Evolutionary conservation across 2,797 vertebrate genomes (phyloP).

Genomic region (Sphenodon punctatus): DNA sequence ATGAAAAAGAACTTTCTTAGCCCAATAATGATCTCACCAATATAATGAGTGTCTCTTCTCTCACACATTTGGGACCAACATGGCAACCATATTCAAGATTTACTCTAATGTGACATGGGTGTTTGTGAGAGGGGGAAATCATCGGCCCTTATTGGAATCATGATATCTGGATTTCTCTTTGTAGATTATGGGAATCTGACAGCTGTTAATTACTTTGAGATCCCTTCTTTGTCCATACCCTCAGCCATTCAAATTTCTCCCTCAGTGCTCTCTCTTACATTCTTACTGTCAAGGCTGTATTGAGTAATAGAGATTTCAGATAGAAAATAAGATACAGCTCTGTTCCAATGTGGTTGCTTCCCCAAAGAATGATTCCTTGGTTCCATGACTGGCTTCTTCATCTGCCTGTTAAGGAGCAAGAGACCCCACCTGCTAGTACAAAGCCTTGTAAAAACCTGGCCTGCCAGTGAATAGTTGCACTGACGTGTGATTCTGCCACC

Average conservation of each 20-base stretch:
- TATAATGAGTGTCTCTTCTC: too few species aligned
- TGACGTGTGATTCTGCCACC: background rate
- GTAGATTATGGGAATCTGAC: too few species aligned
- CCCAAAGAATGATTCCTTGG: constrained; percentile 16
- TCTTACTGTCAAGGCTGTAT: background rate
- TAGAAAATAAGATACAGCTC: background rate
- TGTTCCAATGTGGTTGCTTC: constrained; percentile 25
- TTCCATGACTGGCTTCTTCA: background rate
- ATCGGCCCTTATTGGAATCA: too few species aligned
- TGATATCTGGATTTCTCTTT: too few species aligned
- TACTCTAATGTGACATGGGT: too few species aligned
- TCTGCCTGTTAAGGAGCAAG: background rate
- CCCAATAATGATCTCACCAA: background rate
- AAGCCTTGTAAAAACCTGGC: constrained; percentile 7
- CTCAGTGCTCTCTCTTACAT: background rate
- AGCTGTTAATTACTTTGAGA: too few species aligned
- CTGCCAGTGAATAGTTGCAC: background rate
- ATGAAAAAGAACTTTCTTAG: background rate
- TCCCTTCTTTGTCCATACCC: too few species aligned
- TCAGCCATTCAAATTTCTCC: background rate
- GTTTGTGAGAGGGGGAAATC: too few species aligned
- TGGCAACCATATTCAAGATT: too few species aligned
- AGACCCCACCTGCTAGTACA: background rate
- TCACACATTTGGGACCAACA: too few species aligned
- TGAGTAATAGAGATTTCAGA: background rate